A percentile compares a stretch with the other conserved stretches of the same genome.
phyloP scores from a whole-genome alignment of 2,797 vertebrate genomes.

The Micromesistius poutassou region DNA sequence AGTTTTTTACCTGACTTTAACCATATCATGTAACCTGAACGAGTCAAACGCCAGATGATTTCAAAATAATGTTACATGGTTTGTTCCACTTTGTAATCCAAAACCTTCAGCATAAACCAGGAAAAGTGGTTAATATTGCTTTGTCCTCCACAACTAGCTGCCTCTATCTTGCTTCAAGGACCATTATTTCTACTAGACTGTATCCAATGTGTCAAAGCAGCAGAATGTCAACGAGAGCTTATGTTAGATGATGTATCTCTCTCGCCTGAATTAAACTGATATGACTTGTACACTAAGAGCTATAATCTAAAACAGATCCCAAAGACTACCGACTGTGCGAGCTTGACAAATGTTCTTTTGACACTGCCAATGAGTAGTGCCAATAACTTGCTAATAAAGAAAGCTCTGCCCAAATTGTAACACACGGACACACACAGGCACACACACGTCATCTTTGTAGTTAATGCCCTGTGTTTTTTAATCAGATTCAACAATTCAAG shows the following conservation, averaged over 20 bases:
- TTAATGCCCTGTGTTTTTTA: not conserved
- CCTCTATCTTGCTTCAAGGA: not conserved
- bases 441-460: not conserved
- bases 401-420: not conserved
- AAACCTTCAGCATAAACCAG: not conserved
- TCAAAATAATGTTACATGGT: not conserved
- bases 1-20: not conserved
- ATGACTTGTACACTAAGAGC: not conserved
- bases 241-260: not conserved
- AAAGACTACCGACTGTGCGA: not conserved
- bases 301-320: not conserved
- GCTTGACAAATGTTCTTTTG: not conserved
- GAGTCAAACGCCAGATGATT: not conserved
- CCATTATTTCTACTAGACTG: not conserved
- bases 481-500: not conserved
- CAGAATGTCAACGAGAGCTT: not conserved
- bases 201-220: not conserved
- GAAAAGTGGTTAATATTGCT: not conserved
- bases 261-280: not conserved
- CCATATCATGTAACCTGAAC: slow-evolving; percentile 1
- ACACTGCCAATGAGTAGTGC: not conserved
- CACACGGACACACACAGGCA: not conserved
- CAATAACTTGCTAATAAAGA: not conserved
- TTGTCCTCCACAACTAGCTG: not conserved
- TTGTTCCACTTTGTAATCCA: not conserved